Base-by-base conservation (phyloP, 1,140 invertebrate species). In the Galleria mellonella region DNA sequence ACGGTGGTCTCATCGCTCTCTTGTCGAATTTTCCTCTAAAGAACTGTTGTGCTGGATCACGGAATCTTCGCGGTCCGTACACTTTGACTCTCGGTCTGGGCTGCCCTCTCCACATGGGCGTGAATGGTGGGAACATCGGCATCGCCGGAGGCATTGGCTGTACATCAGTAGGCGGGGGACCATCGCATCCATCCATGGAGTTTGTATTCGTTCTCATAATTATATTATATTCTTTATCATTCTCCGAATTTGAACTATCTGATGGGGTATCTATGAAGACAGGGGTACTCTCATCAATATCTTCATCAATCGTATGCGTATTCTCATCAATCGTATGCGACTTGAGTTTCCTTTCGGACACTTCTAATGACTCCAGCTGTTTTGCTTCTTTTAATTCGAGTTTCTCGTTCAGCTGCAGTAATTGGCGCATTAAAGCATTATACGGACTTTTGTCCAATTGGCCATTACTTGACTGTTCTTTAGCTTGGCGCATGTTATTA, bases 401-500 rank as follows among this genome's bases (percentile, higher is more conserved):
- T 10, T 90, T 90, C 55, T 96, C 93, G 53, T 94, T 94, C 49
- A 96, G 89, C 51, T 92, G 89, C 31, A 94, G 81, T 1, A 94
- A 91, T 67, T 94, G 92, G 65, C 94, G 92, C 54, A 94, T 91
- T 2, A 97, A 72, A 5, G 93, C 89, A 51, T 94, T 93, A 65
- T 96, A 95, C 60, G 96, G 91, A 7, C 91, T 90, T 59, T 92
- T 91, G 23, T 92, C 92, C 23, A 98, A 90, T 9, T 89, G 88
- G 1, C 95, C 95, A 35, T 90, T 89, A 33, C 91, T 91, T 32
- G 91, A 86, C 56, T 96, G 91, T 60, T 95, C 93, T 35, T 96
- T 93, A 0, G 95, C 95, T 64, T 95, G 91, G 14, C 90, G 91
- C 62, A 97, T 91, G 30, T 97, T 95, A 6, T 93, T 92, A n/a